A percentile compares a stretch with the other conserved stretches of the same genome.
Evolutionary conservation across 2,888 invertebrate species (phyloP).

Genomic region (Enchytraeus crypticus): DNA sequence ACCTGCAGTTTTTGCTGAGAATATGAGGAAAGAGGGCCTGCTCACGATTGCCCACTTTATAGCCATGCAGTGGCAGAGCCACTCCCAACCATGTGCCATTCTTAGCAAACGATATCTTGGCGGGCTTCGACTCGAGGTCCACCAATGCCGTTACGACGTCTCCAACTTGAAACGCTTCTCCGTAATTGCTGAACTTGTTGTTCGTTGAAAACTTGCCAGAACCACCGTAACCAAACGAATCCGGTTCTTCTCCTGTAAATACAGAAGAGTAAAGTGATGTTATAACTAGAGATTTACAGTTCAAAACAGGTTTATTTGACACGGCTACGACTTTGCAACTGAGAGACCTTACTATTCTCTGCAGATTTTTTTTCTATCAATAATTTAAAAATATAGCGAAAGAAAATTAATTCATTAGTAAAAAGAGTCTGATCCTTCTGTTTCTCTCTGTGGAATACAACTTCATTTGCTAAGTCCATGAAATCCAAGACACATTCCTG

Average conservation of each 20-base stretch:
- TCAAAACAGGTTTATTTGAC: no score
- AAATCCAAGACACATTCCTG: no score
- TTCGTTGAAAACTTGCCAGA: conserved; percentile 71
- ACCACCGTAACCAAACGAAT: conserved; percentile 74
- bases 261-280: no score
- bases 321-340: no score
- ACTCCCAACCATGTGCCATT: conserved; percentile 71
- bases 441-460: no score
- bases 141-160: conserved; percentile 67
- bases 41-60: conserved; percentile 52
- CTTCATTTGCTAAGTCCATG: no score
- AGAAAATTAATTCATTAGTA: no score
- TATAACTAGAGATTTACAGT: no score
- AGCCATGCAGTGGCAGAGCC: conserved; percentile 64
- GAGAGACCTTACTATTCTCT: no score
- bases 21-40: conserved; percentile 79
- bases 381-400: no score
- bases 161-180: conserved; percentile 62
- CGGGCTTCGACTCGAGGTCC: conserved; percentile 64
- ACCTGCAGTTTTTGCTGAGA: conserved; percentile 70
- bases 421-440: no score
- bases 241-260: conserved; percentile 59
- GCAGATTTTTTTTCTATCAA: no score
- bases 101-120: conserved; percentile 68
- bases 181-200: conserved; percentile 70